Percentiles rank a stretch among this genome's conserved stretches.
phyloP scores from a whole-genome alignment of 2,888 invertebrate genomes.

The Allygus modestus region DNA sequence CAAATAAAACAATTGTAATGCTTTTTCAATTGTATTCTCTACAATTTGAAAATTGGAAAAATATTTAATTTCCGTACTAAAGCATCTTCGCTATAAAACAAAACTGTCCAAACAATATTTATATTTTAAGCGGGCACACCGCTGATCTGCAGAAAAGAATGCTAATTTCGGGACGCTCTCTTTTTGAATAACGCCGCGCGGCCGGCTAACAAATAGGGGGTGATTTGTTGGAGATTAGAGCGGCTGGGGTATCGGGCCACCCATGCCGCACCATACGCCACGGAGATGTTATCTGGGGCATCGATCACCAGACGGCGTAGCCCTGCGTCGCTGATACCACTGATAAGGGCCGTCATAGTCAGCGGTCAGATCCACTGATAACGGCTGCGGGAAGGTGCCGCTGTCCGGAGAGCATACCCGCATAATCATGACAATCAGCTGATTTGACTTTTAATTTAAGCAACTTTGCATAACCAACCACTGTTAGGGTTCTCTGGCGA shows the following conservation, averaged over 20 bases:
- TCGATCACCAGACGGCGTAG: neutral
- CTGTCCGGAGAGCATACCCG: neutral
- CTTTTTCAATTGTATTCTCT: too few species aligned
- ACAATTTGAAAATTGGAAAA: too few species aligned
- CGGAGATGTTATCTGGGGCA: constrained; percentile 35
- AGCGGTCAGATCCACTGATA: neutral
- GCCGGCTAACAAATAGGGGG: constrained; percentile 6
- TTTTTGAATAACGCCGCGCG: constrained; percentile 5
- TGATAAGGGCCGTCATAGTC: neutral
- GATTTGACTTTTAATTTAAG: too few species aligned
- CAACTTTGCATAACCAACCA: too few species aligned
- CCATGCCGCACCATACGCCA: constrained; percentile 50
- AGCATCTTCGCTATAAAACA: too few species aligned
- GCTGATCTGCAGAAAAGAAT: too few species aligned
- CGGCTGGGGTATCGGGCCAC: constrained; percentile 25
- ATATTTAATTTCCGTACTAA: too few species aligned
- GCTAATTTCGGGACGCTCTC: neutral
- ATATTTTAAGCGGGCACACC: too few species aligned
- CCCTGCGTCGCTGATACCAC: neutral
- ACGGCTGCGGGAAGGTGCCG: neutral
- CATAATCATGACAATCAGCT: too few species aligned
- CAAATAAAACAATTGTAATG: too few species aligned
- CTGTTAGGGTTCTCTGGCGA: too few species aligned
- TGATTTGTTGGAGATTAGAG: constrained; percentile 43
- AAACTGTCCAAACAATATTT: too few species aligned